Conservation (phyloP, 2,888 invertebrate genomes). For the Congeria kusceri region DNA sequence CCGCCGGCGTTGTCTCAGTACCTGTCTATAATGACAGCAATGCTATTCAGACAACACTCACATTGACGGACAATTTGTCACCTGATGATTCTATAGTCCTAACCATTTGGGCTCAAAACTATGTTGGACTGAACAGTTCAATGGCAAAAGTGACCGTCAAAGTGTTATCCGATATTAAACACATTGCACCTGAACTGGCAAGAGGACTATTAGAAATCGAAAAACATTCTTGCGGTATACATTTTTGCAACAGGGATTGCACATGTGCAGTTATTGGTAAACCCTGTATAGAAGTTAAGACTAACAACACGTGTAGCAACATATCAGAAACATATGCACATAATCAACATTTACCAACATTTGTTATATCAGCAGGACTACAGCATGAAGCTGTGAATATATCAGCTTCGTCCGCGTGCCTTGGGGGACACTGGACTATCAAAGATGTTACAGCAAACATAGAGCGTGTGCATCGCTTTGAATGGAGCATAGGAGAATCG, state of each 20-base stretch:
- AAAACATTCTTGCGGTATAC: conserved; percentile 59
- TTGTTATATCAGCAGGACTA: conserved; percentile 36
- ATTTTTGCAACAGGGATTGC: conserved; percentile 66
- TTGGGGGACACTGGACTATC: conserved; percentile 39
- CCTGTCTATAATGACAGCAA: neutral
- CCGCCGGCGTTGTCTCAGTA: conserved; percentile 15
- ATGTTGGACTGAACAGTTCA: conserved; percentile 45
- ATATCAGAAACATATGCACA: neutral
- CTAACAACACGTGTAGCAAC: neutral
- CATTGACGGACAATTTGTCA: neutral
- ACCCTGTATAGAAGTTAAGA: conserved; percentile 41
- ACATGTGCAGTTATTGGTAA: conserved; percentile 64
- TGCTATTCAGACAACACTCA: conserved; percentile 5
- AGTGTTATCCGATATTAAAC: neutral
- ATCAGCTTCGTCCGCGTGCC: conserved; percentile 43
- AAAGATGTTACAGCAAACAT: neutral
- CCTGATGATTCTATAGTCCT: conserved; percentile 33
- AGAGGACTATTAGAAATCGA: conserved; percentile 49
- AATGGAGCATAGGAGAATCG: conserved; percentile 61
- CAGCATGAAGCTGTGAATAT: neutral
- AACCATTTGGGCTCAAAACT: conserved; percentile 55
- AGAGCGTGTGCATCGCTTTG: conserved; percentile 40
- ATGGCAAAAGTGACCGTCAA: conserved; percentile 44
- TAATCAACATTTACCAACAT: neutral
- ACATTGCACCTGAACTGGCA: neutral